Conservation (phyloP, 1,140 invertebrate genomes). For the Meloidogyne chitwoodi region DNA sequence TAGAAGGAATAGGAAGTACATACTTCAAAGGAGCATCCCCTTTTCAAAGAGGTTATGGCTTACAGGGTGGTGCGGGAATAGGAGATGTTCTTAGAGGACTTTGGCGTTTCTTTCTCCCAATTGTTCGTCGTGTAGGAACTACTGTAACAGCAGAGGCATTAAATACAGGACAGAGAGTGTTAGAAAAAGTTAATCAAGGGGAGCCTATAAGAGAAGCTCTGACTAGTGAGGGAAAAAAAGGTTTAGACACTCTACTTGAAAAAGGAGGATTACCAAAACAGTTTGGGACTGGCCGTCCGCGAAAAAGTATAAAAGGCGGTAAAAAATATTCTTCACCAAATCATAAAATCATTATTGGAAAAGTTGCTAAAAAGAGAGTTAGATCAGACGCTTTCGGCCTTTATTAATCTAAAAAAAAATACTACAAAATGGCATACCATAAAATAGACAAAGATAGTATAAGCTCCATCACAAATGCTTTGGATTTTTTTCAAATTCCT, state of each 20-base stretch:
- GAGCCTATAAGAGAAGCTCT: not conserved
- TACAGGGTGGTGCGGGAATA: conserved; percentile 1
- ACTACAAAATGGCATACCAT: not conserved
- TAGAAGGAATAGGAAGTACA: too few relatives aligned
- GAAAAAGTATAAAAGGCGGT: too few relatives aligned
- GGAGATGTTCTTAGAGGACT: not conserved
- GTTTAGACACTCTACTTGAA: not conserved
- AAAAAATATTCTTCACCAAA: too few relatives aligned
- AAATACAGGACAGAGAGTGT: too few relatives aligned
- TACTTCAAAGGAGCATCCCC: too few relatives aligned
- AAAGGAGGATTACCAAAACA: not conserved
- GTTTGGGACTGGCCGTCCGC: not conserved
- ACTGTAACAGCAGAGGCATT: not conserved
- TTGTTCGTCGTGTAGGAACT: not conserved
- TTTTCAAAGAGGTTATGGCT: conserved; percentile 7
- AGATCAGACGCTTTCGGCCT: too few relatives aligned
- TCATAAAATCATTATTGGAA: too few relatives aligned
- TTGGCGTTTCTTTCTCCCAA: conserved; percentile 1
- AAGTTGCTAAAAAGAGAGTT: too few relatives aligned
- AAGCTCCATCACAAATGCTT: not conserved
- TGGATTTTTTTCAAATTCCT: too few relatives aligned
- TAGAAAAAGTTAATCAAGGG: too few relatives aligned
- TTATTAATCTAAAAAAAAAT: not conserved
- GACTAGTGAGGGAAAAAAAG: not conserved
- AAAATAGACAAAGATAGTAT: not conserved